A percentile compares a stretch with the other conserved stretches of the same genome.
phyloP scores from a whole-genome alignment of 1,140 invertebrate species.

The Drosophila saltans region DNA sequence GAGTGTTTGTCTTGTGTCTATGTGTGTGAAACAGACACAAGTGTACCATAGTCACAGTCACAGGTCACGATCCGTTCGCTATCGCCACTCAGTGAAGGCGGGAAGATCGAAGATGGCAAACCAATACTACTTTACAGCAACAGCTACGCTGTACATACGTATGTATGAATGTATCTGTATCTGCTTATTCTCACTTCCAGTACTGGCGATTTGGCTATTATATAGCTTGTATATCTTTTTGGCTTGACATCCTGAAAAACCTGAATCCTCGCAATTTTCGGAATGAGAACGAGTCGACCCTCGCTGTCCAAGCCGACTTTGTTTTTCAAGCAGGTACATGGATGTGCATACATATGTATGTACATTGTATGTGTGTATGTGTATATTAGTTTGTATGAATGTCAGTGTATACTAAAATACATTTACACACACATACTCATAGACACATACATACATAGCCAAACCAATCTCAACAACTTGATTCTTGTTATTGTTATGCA shows the following conservation, averaged over 20 bases:
- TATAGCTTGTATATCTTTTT: not conserved
- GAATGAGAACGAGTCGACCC: too few relatives aligned
- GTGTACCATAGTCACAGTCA: slow-evolving; percentile 43
- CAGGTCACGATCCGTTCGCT: slow-evolving; percentile 50
- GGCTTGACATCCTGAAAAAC: slow-evolving; percentile 4
- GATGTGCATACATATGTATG: not conserved
- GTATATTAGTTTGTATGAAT: not conserved
- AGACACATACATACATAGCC: slow-evolving; percentile 7
- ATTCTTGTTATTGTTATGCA: slow-evolving; percentile 59
- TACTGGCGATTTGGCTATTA: slow-evolving; percentile 29
- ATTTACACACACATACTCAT: slow-evolving; percentile 13
- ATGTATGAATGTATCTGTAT: not conserved
- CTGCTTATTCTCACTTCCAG: slow-evolving; percentile 22
- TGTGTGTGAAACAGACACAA: slow-evolving; percentile 39
- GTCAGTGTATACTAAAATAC: not conserved
- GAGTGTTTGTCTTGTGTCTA: not conserved
- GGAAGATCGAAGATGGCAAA: slow-evolving; percentile 69
- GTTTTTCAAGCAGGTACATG: slow-evolving; percentile 5
- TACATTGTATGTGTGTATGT: not conserved
- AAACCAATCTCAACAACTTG: slow-evolving; percentile 41
- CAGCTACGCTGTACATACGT: slow-evolving; percentile 18
- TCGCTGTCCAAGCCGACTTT: too few relatives aligned
- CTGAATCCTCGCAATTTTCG: slow-evolving; percentile 1
- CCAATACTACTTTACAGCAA: slow-evolving; percentile 17
- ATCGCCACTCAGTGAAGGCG: slow-evolving; percentile 49